Percentiles rank a stretch among this genome's conserved stretches.
Conservation (phyloP, 2,888 invertebrate genomes). For the Pristionchus japonicus region DNA sequence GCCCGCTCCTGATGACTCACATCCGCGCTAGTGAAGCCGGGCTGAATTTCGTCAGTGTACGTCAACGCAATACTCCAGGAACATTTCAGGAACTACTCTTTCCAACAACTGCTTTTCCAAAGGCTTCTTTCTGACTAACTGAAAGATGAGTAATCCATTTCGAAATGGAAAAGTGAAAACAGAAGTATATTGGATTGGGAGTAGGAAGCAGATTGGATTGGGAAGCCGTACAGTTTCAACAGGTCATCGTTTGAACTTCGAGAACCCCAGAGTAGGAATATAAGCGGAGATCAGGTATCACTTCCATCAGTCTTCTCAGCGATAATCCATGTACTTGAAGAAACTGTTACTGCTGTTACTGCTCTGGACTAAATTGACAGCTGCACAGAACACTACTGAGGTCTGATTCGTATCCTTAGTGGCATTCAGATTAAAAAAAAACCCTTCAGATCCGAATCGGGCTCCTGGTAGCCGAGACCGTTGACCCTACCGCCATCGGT, state of each 20-base stretch:
- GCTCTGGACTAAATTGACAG: not conserved
- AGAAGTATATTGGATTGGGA: not conserved
- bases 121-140: no score
- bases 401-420: not conserved
- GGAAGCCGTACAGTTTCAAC: not conserved
- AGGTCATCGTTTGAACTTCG: not conserved
- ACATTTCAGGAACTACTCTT: no score
- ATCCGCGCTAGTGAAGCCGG: no score
- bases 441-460: slow-evolving; percentile 85
- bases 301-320: not conserved
- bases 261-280: not conserved
- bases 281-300: not conserved
- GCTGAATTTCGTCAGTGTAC: no score
- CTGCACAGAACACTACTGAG: not conserved
- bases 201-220: not conserved
- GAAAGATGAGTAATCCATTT: not conserved
- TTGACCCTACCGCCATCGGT: slow-evolving; percentile 51
- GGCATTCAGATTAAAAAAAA: not conserved
- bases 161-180: not conserved
- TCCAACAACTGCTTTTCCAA: no score
- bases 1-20: no score
- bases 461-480: slow-evolving; percentile 58
- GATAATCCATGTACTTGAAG: not conserved
- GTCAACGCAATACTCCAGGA: no score
- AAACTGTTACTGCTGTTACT: not conserved